phyloP scores from a whole-genome alignment of 2,888 invertebrate species.

The Leptodirus hochenwartii region DNA sequence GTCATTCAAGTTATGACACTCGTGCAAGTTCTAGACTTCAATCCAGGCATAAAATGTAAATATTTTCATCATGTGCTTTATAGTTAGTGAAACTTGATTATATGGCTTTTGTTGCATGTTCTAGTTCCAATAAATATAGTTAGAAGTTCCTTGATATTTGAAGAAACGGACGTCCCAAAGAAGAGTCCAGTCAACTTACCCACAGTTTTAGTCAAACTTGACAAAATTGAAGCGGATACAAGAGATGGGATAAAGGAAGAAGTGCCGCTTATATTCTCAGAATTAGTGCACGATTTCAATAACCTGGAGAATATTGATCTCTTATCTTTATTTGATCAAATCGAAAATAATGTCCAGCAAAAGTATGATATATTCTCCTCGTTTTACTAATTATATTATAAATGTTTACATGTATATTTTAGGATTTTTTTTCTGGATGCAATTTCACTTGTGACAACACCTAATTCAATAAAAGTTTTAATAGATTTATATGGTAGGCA shows the following conservation, averaged over 20 bases:
- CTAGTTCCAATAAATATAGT: conserved; percentile 10
- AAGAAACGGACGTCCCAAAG: conserved; percentile 6
- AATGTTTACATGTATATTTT: conserved; percentile 3
- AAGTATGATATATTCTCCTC: conserved; percentile 9
- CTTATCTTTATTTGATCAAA: conserved; percentile 10
- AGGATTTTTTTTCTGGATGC: conserved; percentile 15
- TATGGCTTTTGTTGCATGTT: conserved; percentile 3
- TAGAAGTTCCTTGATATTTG: conserved; percentile 11
- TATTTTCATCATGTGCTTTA: not conserved
- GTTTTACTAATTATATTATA: conserved; percentile 6
- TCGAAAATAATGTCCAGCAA: conserved; percentile 10
- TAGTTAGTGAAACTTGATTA: no score
- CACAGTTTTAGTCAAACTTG: conserved; percentile 8
- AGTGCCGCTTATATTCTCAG: conserved; percentile 13
- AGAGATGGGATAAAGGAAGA: conserved; percentile 13
- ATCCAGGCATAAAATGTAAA: conserved; percentile 4
- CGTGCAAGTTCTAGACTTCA: not conserved
- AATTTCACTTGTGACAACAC: conserved; percentile 12
- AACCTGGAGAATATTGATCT: conserved; percentile 8
- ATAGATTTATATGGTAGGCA: conserved; percentile 10
- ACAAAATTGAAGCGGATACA: conserved; percentile 11
- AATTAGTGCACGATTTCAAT: conserved; percentile 11
- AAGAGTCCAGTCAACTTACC: conserved; percentile 4
- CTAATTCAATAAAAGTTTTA: conserved; percentile 13
- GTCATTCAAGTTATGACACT: conserved; percentile 11